Base-by-base conservation (phyloP, 2,113 vertebrate species). In the Mesembrinibis cayennensis region DNA sequence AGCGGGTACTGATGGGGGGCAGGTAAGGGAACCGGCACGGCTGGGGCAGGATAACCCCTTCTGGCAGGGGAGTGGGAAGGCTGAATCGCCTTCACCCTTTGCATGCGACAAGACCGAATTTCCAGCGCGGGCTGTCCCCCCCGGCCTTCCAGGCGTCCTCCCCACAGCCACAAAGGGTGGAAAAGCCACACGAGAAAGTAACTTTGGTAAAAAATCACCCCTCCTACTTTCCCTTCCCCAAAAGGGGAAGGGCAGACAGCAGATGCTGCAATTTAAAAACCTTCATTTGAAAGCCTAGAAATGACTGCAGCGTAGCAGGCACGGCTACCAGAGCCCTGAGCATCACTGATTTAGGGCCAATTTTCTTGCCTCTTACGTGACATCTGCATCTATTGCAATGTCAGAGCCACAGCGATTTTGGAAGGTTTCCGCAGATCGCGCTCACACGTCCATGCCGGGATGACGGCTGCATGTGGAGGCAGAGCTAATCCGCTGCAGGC, bases 401-500 rank as follows among this genome's bases (percentile, higher is more conserved):
- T 25, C 78, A 74, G 87, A 63, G 82, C 73, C 1, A 4, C 3
- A 17, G 56, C 30, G 10, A 2, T 19, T 55, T 5, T 25, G 65
- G 84, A 22, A n/a, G 53, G 42, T 5, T 20, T 80, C 81, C 87
- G 19, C 1, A 10, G 86, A 12, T 3, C 5, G 4, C 1, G 10
- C 81, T 38, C 13, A 3, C 45, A 4, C 6, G 1, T 26, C 34
- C 26, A 6, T 1, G 16, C 32, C 2, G 17, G 61, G 62, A 10
- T 1, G 52, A 34, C 0, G 71, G 90, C 81, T 45, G 95, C 73
- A 6, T 50, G 93, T 32, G 81, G 10, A 45, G 96, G 82, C 95
- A 93, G 49, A 92, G 88, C 71, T 83, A 21, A 90, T 38, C 88
- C 1, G 18, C 90, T 16, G 80, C 76, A 20, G 86, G 92, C 95